phyloP scores from a whole-genome alignment of 2,797 vertebrate genomes.

The Gymnothorax reevesii region DNA sequence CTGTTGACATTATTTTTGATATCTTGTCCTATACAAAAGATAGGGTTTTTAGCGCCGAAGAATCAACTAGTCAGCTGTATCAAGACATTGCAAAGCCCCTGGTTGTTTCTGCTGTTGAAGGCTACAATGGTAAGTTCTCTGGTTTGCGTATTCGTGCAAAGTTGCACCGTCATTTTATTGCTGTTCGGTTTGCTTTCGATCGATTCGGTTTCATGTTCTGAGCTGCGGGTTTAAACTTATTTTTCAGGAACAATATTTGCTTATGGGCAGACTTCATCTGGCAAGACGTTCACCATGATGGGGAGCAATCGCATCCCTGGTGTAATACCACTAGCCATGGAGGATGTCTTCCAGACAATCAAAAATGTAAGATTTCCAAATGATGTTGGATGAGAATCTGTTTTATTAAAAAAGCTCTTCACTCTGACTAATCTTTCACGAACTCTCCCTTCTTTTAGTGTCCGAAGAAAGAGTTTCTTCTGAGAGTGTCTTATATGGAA shows the following conservation, averaged over 20 bases:
- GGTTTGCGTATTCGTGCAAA: background rate
- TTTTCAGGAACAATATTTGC: slow-evolving; percentile 91
- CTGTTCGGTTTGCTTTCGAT: background rate
- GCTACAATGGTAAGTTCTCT: slow-evolving; percentile 85
- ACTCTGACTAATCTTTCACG: background rate
- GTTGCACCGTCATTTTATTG: background rate
- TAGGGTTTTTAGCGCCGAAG: slow-evolving; percentile 81
- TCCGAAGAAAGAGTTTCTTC: slow-evolving; percentile 90
- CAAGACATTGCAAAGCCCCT: slow-evolving; percentile 86
- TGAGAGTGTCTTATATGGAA: slow-evolving; percentile 96
- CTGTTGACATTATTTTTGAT: background rate
- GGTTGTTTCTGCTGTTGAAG: slow-evolving; percentile 85
- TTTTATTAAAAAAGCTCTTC: background rate
- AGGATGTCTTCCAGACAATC: slow-evolving; percentile 89
- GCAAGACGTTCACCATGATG: slow-evolving; percentile 98
- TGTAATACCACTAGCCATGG: slow-evolving; percentile 87
- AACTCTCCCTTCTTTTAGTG: slow-evolving; percentile 63
- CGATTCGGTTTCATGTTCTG: background rate
- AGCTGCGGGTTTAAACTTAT: background rate
- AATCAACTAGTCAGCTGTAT: slow-evolving; percentile 84
- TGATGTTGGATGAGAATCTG: background rate
- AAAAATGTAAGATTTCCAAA: slow-evolving; percentile 71
- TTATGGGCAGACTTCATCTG: slow-evolving; percentile 93
- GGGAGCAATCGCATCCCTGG: slow-evolving; percentile 76
- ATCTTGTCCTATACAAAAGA: slow-evolving; percentile 68